Percentiles rank a stretch among this genome's conserved stretches.
phyloP scores from a whole-genome alignment of 2,797 vertebrate species.

The Nyctibius grandis region DNA sequence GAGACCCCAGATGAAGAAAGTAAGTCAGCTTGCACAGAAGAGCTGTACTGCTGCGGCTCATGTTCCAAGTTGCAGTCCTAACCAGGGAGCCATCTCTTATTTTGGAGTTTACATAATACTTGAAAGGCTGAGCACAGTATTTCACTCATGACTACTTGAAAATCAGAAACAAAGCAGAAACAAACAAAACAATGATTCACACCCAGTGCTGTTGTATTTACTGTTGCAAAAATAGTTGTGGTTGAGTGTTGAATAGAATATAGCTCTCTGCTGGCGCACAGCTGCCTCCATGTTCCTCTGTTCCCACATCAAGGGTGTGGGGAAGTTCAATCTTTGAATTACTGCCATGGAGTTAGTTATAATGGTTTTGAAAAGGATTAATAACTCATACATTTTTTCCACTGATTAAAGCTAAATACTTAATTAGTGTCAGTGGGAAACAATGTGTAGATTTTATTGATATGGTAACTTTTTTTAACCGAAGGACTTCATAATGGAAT shows the following conservation, averaged over 20 bases:
- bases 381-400: neutral
- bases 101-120: neutral
- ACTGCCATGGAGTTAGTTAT: neutral
- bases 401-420: neutral
- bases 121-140: neutral
- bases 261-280: neutral
- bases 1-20: neutral
- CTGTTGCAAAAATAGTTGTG: neutral
- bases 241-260: neutral
- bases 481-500: neutral
- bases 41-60: neutral
- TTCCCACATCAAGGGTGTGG: neutral
- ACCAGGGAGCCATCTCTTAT: neutral
- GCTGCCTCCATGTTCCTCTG: neutral
- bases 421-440: slow-evolving; percentile 62
- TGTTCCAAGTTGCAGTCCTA: neutral
- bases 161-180: neutral
- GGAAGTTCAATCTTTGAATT: slow-evolving; percentile 33
- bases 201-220: neutral
- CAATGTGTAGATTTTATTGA: slow-evolving; percentile 62
- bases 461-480: slow-evolving; percentile 36
- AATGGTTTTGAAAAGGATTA: neutral
- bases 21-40: neutral
- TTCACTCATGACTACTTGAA: neutral
- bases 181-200: neutral